Conservation (phyloP, 2,113 vertebrate species). For the Pelecanus crispus region DNA sequence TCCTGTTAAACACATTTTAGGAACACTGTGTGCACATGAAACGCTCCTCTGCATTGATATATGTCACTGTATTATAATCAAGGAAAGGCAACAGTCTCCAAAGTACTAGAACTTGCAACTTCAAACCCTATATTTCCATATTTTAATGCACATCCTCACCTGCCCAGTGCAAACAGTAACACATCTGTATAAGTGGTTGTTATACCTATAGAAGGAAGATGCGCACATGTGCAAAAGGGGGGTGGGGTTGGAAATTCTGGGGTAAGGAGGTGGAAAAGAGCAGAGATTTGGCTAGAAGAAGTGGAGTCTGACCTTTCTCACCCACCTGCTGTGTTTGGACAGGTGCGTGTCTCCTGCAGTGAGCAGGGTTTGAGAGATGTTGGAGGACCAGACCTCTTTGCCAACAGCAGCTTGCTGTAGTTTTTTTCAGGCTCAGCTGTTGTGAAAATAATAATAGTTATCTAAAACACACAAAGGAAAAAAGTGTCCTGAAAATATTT, state of each 20-base stretch:
- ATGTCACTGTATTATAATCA: background rate
- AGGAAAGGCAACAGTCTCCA: background rate
- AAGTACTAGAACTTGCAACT: background rate
- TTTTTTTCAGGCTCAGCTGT: background rate
- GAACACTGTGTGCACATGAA: background rate
- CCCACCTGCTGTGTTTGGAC: background rate
- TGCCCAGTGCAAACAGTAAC: accelerated
- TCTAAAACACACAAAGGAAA: background rate
- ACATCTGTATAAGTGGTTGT: accelerated
- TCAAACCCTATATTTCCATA: accelerated
- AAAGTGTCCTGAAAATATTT: background rate
- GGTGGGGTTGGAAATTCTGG: too few relatives aligned
- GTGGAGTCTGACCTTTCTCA: background rate
- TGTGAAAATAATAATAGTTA: background rate
- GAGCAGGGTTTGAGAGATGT: background rate
- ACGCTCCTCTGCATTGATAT: background rate
- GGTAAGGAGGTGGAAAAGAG: background rate
- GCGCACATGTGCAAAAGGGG: accelerated
- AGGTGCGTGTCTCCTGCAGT: accelerated
- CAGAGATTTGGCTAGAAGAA: accelerated
- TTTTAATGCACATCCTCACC: accelerated
- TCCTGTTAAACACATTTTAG: background rate
- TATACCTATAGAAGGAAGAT: accelerated
- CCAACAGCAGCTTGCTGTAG: background rate
- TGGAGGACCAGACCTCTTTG: background rate